A percentile compares a stretch with the other conserved stretches of the same genome.
phyloP scores from a whole-genome alignment of 2,888 invertebrate genomes.

The Coremacera marginata region DNA sequence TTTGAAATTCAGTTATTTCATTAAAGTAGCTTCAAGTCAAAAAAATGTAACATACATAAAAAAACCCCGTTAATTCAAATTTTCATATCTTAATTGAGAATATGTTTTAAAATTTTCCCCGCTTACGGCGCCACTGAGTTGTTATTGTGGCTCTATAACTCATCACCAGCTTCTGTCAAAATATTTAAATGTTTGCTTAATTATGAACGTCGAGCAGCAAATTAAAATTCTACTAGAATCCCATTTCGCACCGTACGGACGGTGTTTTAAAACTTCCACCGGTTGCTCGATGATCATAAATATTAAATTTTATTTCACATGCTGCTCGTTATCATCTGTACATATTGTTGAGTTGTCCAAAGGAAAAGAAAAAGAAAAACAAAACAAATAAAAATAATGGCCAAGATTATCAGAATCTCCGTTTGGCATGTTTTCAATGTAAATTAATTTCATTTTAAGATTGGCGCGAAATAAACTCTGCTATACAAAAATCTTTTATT shows the following conservation, averaged over 20 bases:
- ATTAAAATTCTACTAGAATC: slow-evolving; percentile 35
- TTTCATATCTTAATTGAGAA: too few relatives aligned
- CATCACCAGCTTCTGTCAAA: slow-evolving; percentile 41
- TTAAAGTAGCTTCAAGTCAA: too few relatives aligned
- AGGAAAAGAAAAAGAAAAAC: not conserved
- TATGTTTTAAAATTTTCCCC: too few relatives aligned
- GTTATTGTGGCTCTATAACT: slow-evolving; percentile 37
- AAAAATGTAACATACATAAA: too few relatives aligned
- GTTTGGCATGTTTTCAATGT: not conserved
- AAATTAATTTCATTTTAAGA: not conserved
- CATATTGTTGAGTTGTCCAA: not conserved
- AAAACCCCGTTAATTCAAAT: too few relatives aligned
- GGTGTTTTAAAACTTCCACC: not conserved
- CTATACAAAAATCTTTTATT: too few relatives aligned
- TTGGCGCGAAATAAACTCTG: too few relatives aligned
- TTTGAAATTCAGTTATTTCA: too few relatives aligned
- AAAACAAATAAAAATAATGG: slow-evolving; percentile 4
- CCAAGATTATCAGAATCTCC: not conserved
- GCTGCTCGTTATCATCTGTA: not conserved
- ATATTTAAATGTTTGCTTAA: slow-evolving; percentile 43
- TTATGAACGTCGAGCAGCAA: slow-evolving; percentile 39
- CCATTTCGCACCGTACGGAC: slow-evolving; percentile 26
- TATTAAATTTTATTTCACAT: not conserved
- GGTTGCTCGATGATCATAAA: not conserved
- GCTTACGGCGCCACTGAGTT: too few relatives aligned